Conservation (phyloP, 1,140 invertebrate genomes). For the Neodiprion fabricii region DNA sequence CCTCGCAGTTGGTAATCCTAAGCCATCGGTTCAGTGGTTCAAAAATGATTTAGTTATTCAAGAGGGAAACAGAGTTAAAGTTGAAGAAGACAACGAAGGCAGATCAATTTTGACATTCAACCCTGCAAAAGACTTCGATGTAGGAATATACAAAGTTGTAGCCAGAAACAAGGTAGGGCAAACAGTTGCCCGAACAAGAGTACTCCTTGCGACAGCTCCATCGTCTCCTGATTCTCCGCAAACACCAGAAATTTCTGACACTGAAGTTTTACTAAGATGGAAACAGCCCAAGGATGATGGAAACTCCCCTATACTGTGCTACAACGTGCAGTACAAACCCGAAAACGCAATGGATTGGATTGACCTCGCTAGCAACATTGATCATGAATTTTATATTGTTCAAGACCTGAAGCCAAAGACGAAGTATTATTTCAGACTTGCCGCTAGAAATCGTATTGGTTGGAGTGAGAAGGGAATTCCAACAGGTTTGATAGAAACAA, state of each 20-base stretch:
- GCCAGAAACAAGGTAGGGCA: slow-evolving; percentile 87
- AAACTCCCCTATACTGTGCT: slow-evolving; percentile 83
- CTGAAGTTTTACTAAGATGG: slow-evolving; percentile 88
- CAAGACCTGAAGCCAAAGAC: slow-evolving; percentile 78
- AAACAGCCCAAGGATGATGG: slow-evolving; percentile 85
- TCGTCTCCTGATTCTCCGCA: slow-evolving; percentile 88
- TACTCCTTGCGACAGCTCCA: slow-evolving; percentile 78
- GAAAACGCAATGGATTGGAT: slow-evolving; percentile 84
- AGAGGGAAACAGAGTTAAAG: slow-evolving; percentile 79
- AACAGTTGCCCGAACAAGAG: slow-evolving; percentile 74
- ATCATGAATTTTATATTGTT: slow-evolving; percentile 92
- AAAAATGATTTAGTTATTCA: slow-evolving; percentile 88
- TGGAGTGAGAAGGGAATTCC: slow-evolving; percentile 85
- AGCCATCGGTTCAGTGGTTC: slow-evolving; percentile 94
- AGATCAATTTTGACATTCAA: slow-evolving; percentile 79
- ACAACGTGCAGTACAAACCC: slow-evolving; percentile 82
- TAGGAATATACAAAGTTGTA: slow-evolving; percentile 95
- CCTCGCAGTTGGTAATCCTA: slow-evolving; percentile 87
- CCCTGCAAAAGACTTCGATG: slow-evolving; percentile 79
- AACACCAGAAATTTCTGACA: slow-evolving; percentile 80
- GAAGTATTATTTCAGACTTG: slow-evolving; percentile 87
- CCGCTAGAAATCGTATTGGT: slow-evolving; percentile 91
- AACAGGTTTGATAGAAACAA: slow-evolving; percentile 73
- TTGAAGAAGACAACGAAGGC: slow-evolving; percentile 77
- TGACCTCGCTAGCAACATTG: slow-evolving; percentile 86